Percentiles rank a stretch among this genome's conserved stretches.
Conservation (phyloP, 2,888 invertebrate genomes). For the Campoletis raptor region DNA sequence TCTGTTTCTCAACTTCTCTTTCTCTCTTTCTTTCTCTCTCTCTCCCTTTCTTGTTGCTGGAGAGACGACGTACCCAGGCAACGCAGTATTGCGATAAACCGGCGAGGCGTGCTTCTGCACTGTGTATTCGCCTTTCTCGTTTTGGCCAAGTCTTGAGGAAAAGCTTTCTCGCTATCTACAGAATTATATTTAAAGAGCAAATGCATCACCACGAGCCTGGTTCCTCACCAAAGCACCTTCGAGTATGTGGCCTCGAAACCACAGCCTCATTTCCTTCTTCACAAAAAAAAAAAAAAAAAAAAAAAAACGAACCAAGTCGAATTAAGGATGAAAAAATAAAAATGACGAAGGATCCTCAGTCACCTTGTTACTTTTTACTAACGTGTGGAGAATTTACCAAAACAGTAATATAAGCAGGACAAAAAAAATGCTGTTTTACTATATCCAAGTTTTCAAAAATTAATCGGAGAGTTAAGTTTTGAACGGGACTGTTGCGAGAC, state of each 20-base stretch:
- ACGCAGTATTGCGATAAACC: slow-evolving; percentile 65
- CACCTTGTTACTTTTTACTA: not conserved
- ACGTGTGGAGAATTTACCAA: not conserved
- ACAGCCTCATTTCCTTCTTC: slow-evolving; percentile 8
- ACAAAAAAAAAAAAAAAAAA: slow-evolving; percentile 2
- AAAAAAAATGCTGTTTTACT: not conserved
- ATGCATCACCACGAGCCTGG: slow-evolving; percentile 42
- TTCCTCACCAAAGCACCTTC: slow-evolving; percentile 53
- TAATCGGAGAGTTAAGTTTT: no score
- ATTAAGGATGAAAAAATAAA: not conserved
- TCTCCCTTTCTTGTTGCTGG: slow-evolving; percentile 65
- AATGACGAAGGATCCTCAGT: not conserved
- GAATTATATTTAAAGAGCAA: slow-evolving; percentile 47
- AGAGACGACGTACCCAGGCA: slow-evolving; percentile 64
- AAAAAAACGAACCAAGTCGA: not conserved
- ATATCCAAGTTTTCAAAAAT: no score
- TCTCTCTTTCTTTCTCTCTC: slow-evolving; percentile 62
- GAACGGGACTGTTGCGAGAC: no score
- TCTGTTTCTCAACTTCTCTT: slow-evolving; percentile 55
- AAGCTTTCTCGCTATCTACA: slow-evolving; percentile 65
- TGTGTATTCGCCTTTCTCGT: slow-evolving; percentile 41
- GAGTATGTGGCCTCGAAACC: slow-evolving; percentile 40
- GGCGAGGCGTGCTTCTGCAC: slow-evolving; percentile 55
- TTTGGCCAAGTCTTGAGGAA: slow-evolving; percentile 51
- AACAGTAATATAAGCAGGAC: not conserved